These are phyloP conservation scores for Chrysolina americana DNA, from an alignment of 2,888 invertebrate genomes.

Conservation along the genomic window DNA sequence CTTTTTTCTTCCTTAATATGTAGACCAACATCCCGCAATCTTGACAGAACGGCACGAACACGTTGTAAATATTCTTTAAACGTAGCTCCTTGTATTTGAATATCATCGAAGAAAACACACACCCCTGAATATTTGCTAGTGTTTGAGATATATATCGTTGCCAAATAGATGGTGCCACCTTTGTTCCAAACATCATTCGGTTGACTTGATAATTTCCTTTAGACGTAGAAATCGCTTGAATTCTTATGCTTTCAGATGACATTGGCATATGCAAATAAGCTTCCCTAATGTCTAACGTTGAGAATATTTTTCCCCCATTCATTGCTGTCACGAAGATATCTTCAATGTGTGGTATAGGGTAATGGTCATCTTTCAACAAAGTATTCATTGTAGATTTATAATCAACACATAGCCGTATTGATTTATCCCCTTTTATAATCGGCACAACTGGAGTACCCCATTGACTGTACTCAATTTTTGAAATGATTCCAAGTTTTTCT, in stretches of 20 bases:
- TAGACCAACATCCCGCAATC: background rate
- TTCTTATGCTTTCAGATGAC: slow-evolving; percentile 5
- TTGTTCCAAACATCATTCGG: background rate
- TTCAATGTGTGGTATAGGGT: slow-evolving; percentile 15
- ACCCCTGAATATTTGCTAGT: slow-evolving; percentile 53
- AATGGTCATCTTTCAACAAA: background rate
- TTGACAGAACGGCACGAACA: background rate
- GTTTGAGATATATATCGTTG: slow-evolving; percentile 56
- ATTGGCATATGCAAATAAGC: slow-evolving; percentile 1
- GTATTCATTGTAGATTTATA: background rate
- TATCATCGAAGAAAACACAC: slow-evolving; percentile 56
- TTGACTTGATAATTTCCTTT: slow-evolving; percentile 16
- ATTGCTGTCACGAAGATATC: slow-evolving; percentile 16
- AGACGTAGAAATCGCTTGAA: slow-evolving; percentile 6
- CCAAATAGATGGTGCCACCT: slow-evolving; percentile 58
- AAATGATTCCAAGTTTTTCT: slow-evolving; percentile 1
- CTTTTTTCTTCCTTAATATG: slow-evolving; percentile 7
- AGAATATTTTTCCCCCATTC: slow-evolving; percentile 22
- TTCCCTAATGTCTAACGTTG: slow-evolving; percentile 8
- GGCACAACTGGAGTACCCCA: slow-evolving; percentile 14
- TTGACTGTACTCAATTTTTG: slow-evolving; percentile 12
- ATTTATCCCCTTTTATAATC: slow-evolving; percentile 4
- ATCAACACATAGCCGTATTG: slow-evolving; percentile 11
- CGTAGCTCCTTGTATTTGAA: slow-evolving; percentile 37
- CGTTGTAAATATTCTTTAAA: slow-evolving; percentile 48